Conservation (phyloP, 2,113 vertebrate species). For the Pimephales promelas region DNA sequence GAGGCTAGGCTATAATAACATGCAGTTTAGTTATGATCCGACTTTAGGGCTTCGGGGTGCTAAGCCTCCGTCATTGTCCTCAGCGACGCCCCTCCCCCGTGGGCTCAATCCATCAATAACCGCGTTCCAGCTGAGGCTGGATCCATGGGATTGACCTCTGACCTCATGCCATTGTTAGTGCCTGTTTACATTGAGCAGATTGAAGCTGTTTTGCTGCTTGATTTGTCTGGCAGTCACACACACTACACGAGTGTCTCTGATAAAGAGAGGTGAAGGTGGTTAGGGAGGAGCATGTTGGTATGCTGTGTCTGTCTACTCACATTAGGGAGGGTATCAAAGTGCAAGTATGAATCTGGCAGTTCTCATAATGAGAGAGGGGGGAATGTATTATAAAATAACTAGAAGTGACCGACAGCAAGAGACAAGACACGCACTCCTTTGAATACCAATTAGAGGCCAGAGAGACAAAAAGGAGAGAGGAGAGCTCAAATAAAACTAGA, state of each 20-base stretch:
- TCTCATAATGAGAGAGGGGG: slow-evolving; percentile 91
- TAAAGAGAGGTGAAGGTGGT: slow-evolving; percentile 36
- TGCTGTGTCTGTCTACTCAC: slow-evolving; percentile 83
- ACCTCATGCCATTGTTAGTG: slow-evolving; percentile 68
- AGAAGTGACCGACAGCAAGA: slow-evolving; percentile 87
- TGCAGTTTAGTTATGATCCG: slow-evolving; percentile 66
- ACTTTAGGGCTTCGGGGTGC: slow-evolving; percentile 62
- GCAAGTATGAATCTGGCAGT: slow-evolving; percentile 95
- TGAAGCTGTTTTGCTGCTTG: slow-evolving; percentile 65
- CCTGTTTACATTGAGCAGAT: slow-evolving; percentile 76
- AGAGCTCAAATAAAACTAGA: not conserved
- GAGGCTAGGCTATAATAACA: slow-evolving; percentile 72
- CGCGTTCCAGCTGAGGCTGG: slow-evolving; percentile 72
- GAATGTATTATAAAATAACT: slow-evolving; percentile 89
- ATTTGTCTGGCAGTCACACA: not conserved
- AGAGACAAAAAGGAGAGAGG: slow-evolving; percentile 17
- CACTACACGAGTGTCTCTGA: slow-evolving; percentile 51
- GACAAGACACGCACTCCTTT: slow-evolving; percentile 83
- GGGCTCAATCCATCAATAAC: slow-evolving; percentile 69
- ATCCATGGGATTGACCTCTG: slow-evolving; percentile 75
- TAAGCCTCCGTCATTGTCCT: slow-evolving; percentile 59
- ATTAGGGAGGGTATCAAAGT: slow-evolving; percentile 92
- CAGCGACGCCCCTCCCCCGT: slow-evolving; percentile 54
- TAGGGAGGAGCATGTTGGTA: slow-evolving; percentile 75
- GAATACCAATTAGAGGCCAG: slow-evolving; percentile 87